Conservation (phyloP, 1,140 invertebrate genomes). For the Tachypleus tridentatus region DNA sequence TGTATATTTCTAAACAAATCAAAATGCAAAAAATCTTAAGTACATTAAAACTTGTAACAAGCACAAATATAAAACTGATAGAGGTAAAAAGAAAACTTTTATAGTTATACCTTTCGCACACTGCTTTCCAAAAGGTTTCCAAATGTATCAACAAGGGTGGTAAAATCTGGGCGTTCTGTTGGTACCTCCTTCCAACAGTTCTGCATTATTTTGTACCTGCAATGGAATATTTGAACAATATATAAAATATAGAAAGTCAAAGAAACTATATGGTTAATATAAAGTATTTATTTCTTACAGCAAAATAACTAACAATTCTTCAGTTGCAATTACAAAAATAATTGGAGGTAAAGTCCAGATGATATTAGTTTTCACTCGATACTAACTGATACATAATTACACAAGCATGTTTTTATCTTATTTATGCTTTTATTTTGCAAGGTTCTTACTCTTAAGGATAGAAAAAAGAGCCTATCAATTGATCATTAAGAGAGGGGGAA, state of each 20-base stretch:
- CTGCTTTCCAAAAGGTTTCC: slow-evolving; percentile 24
- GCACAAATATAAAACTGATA: no score
- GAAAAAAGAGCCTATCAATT: no score
- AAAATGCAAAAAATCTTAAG: not conserved
- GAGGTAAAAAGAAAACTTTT: no score
- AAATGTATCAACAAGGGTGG: slow-evolving; percentile 36
- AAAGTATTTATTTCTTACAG: not conserved
- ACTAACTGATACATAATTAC: not conserved
- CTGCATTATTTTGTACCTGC: slow-evolving; percentile 43
- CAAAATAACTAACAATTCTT: not conserved
- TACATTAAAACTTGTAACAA: not conserved
- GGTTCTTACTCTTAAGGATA: no score
- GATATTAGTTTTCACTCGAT: not conserved
- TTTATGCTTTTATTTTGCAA: no score
- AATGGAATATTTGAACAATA: slow-evolving; percentile 32
- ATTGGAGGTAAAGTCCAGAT: not conserved
- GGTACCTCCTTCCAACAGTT: slow-evolving; percentile 69
- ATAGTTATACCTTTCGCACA: slow-evolving; percentile 21
- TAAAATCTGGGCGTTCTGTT: slow-evolving; percentile 60
- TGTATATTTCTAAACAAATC: not conserved
- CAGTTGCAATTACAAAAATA: not conserved
- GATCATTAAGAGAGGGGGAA: no score
- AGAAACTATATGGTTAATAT: not conserved
- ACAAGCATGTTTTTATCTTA: no score
- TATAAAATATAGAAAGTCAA: not conserved